Conservation (phyloP, 2,113 vertebrate species). For the Datnioides undecimradiatus region DNA sequence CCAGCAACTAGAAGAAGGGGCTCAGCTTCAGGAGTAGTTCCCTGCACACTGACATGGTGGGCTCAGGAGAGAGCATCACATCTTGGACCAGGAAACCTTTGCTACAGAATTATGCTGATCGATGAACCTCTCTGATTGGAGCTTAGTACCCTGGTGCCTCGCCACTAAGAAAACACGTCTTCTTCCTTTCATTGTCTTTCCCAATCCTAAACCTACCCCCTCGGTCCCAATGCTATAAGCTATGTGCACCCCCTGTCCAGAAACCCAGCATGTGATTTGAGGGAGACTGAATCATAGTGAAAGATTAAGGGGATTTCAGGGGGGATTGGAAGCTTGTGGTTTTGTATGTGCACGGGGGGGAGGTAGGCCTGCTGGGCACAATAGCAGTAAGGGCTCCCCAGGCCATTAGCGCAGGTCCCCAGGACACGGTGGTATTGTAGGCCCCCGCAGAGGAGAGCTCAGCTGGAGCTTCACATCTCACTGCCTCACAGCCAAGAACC, state of each 20-base stretch:
- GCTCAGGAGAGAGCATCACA: constrained; percentile 11
- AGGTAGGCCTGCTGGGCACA: constrained; percentile 69
- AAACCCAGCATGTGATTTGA: constrained; percentile 64
- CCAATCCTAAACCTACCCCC: constrained; percentile 10
- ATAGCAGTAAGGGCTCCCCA: constrained; percentile 73
- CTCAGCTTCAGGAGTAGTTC: constrained; percentile 21
- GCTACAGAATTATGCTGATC: constrained; percentile 49
- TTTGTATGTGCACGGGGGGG: constrained; percentile 45
- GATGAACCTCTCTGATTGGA: constrained; percentile 55
- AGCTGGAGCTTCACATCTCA: constrained; percentile 84
- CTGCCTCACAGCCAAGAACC: constrained; percentile 83
- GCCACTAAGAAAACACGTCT: constrained; percentile 45
- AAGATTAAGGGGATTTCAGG: constrained; percentile 67
- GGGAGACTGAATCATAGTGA: constrained; percentile 58
- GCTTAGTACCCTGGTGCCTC: constrained; percentile 31
- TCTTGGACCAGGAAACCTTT: constrained; percentile 45
- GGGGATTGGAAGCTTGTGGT: constrained; percentile 27
- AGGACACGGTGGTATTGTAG: constrained; percentile 85
- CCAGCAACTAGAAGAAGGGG: neutral
- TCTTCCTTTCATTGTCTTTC: constrained; percentile 37
- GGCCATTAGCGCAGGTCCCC: constrained; percentile 86
- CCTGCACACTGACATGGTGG: neutral
- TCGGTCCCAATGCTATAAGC: constrained; percentile 36
- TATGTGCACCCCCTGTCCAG: constrained; percentile 43
- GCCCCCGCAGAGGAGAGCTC: constrained; percentile 88